Base-by-base conservation (phyloP, 2,797 vertebrate genomes). In the Gymnothorax javanicus region DNA sequence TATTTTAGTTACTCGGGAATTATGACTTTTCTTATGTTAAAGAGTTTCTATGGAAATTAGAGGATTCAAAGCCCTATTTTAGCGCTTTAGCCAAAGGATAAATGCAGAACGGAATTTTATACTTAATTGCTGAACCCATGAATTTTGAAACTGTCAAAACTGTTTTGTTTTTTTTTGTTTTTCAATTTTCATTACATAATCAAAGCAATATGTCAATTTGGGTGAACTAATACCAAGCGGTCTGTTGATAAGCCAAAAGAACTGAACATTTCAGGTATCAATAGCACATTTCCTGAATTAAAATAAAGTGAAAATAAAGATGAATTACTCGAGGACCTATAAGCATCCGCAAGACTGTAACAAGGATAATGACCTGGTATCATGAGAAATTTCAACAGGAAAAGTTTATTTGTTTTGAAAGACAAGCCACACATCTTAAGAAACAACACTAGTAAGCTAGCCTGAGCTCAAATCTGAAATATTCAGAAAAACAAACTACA, bases 401-500 rank as follows among this genome's bases (percentile, higher is more conserved):
- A 97, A 98, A 98, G 96, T 99, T 99, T 99, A 99, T 99, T 99
- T 97, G 98, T 98, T 96, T 97, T 98, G 97, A 98, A 99, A 99
- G 98, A 99, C 98, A 97, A 99, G 97, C 99, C 98, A 99, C 98
- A 98, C 97, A 97, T 97, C 97, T 97, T 99, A 98, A 98, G 98
- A 98, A 99, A 99, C 96, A 94, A 96, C 98, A 99, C 98, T 97
- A 99, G 97, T 97, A 99, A 99, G 97, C 98, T 99, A 99, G 98
- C 98, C 98, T 99, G 98, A 99, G 98, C 98, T 98, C 97, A 98
- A 97, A 97, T 99, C 98, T 99, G 98, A 99, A 99, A 99, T 99
- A 99, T 99, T 99, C 98, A 99, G 98, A 99, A 99, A 99, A 98
- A 97, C 94, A 95, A 99, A 98, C 98, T 99, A 99, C 97, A 98